These are phyloP conservation scores for Brachionichthys hirsutus DNA, from an alignment of 2,113 vertebrate genomes.

Conservation along the genomic window DNA sequence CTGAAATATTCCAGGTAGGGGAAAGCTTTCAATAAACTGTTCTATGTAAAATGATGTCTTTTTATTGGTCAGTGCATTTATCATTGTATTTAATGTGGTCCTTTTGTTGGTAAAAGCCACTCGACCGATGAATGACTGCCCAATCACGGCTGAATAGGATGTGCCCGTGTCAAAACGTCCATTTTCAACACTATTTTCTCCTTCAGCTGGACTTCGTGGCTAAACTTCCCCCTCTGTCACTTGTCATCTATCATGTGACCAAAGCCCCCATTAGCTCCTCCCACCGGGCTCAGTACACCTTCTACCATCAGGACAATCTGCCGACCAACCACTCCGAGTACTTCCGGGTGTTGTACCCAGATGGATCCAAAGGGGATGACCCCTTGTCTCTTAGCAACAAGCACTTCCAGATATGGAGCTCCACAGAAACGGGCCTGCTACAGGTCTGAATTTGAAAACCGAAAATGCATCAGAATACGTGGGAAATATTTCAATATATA, in stretches of 20 bases:
- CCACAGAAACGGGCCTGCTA: constrained; percentile 80
- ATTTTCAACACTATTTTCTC: neutral
- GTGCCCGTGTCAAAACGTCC: neutral
- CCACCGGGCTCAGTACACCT: constrained; percentile 74
- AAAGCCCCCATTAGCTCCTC: constrained; percentile 70
- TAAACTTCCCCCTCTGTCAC: constrained; percentile 81
- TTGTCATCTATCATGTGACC: constrained; percentile 83
- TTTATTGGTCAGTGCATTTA: no score
- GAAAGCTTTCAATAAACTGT: neutral
- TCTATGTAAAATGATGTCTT: neutral
- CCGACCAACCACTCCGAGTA: constrained; percentile 47
- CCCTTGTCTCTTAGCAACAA: constrained; percentile 82
- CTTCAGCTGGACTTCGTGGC: constrained; percentile 85
- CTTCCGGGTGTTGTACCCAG: constrained; percentile 79
- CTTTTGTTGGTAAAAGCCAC: neutral
- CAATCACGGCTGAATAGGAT: constrained; percentile 3
- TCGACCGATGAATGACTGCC: neutral
- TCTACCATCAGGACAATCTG: constrained; percentile 58
- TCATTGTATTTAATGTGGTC: neutral
- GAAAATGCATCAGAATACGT: constrained; percentile 2
- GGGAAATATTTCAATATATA: neutral
- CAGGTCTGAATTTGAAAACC: constrained; percentile 77
- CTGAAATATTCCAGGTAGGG: constrained; percentile 83
- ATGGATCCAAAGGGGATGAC: constrained; percentile 59
- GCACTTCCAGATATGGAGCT: constrained; percentile 82